phyloP scores from a whole-genome alignment of 2,888 invertebrate genomes.

The Mythimna pallens region DNA sequence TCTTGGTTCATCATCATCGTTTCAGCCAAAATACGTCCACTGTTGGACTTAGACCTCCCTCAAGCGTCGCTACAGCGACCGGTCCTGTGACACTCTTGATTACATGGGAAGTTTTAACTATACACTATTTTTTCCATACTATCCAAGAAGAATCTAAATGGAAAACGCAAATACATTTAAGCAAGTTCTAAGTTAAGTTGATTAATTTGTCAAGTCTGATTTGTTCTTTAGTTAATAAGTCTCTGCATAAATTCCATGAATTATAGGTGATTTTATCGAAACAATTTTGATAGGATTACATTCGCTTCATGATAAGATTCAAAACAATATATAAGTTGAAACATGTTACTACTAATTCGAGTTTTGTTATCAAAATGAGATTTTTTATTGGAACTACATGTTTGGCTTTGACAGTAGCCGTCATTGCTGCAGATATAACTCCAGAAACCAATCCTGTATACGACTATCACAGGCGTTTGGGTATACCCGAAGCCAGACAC shows the following conservation, averaged over 20 bases:
- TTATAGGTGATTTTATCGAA: conserved; percentile 21
- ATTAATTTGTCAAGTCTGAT: conserved; percentile 2
- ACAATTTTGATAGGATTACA: conserved; percentile 30
- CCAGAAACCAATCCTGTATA: conserved; percentile 8
- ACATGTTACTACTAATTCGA: conserved; percentile 12
- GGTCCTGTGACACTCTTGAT: no score
- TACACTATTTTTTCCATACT: background rate
- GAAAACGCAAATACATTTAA: background rate
- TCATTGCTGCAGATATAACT: conserved; percentile 18
- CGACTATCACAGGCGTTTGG: conserved; percentile 62
- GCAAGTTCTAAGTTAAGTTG: background rate
- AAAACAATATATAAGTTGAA: conserved; percentile 38
- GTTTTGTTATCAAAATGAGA: conserved; percentile 47
- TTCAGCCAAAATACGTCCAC: no score
- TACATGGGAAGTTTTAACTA: no score
- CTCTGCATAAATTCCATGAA: conserved; percentile 10
- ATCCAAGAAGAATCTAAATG: background rate
- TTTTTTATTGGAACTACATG: conserved; percentile 21
- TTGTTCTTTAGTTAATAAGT: background rate
- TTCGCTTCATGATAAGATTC: conserved; percentile 38
- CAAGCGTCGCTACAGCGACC: no score
- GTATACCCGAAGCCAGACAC: conserved; percentile 72
- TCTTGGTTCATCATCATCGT: background rate
- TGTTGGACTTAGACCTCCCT: no score
- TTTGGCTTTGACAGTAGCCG: conserved; percentile 32